Conservation (phyloP, 2,888 invertebrate genomes). For the Machimus atricapillus region DNA sequence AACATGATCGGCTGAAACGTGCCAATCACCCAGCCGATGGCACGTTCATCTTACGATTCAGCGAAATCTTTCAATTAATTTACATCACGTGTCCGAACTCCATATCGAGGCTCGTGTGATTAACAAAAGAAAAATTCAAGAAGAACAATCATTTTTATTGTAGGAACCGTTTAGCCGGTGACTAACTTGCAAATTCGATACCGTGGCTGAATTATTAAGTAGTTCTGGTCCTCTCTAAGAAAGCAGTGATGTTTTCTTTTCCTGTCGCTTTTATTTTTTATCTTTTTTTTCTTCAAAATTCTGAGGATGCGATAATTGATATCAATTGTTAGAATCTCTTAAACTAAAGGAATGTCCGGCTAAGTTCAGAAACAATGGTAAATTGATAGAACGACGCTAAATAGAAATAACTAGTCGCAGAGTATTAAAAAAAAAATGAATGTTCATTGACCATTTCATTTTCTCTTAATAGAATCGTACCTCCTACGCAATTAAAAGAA, state of each 20-base stretch:
- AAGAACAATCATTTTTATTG: not conserved
- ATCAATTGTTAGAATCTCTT: not conserved
- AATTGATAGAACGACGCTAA: not conserved
- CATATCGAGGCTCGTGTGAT: not conserved
- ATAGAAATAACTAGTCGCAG: not conserved
- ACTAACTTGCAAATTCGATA: not conserved
- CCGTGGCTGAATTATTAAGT: not conserved
- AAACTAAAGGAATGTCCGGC: not conserved
- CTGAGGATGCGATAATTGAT: not conserved
- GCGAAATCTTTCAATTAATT: not conserved
- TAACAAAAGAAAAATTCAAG: not conserved
- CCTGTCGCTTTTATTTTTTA: not conserved
- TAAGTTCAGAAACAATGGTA: not conserved
- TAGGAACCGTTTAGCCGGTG: not conserved
- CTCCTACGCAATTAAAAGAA: not conserved
- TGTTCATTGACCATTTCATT: not conserved
- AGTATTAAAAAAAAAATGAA: not conserved
- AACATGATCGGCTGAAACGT: not conserved
- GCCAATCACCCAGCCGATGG: not conserved
- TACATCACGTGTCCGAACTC: not conserved
- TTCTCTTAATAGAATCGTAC: not conserved
- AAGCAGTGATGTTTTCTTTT: not conserved
- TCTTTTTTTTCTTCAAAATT: not conserved
- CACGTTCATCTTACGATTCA: not conserved
- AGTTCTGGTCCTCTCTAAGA: not conserved